Evolutionary conservation across 2,113 vertebrate genomes (phyloP).

Genomic region (Sminthopsis crassicaudata): DNA sequence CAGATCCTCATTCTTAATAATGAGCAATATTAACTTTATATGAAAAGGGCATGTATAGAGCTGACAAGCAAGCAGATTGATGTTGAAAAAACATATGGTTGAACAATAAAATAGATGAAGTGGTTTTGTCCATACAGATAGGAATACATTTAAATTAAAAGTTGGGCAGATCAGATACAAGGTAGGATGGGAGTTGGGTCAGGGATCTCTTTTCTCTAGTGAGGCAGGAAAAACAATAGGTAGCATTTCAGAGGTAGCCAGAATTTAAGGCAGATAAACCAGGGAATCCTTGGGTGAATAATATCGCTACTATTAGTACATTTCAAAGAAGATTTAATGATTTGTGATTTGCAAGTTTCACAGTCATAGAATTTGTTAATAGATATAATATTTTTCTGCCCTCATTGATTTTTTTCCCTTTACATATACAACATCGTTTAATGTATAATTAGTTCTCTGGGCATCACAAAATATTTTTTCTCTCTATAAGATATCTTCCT

Average conservation of each 20-base stretch:
- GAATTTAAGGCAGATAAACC: not conserved
- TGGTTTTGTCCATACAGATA: not conserved
- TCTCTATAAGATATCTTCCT: not conserved
- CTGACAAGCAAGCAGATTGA: not conserved
- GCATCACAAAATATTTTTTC: not conserved
- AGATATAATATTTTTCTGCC: not conserved
- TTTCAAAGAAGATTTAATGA: not conserved
- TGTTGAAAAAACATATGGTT: not conserved
- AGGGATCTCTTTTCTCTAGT: not conserved
- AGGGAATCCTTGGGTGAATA: not conserved
- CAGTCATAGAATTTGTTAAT: conserved; percentile 19
- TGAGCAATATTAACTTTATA: conserved; percentile 5
- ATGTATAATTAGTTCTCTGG: not conserved
- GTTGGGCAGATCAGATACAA: not conserved
- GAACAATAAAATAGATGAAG: conserved; percentile 3
- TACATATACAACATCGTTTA: not conserved
- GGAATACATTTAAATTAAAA: not conserved
- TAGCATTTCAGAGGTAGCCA: conserved; percentile 5
- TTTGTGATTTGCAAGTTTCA: conserved; percentile 21
- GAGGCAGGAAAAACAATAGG: conserved; percentile 13
- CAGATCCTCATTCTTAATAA: not conserved
- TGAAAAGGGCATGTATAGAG: conserved; percentile 36
- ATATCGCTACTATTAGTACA: not conserved
- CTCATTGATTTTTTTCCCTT: not conserved
- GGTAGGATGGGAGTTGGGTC: not conserved